phyloP scores from a whole-genome alignment of 1,140 invertebrate species.

The Drosophila rufa region DNA sequence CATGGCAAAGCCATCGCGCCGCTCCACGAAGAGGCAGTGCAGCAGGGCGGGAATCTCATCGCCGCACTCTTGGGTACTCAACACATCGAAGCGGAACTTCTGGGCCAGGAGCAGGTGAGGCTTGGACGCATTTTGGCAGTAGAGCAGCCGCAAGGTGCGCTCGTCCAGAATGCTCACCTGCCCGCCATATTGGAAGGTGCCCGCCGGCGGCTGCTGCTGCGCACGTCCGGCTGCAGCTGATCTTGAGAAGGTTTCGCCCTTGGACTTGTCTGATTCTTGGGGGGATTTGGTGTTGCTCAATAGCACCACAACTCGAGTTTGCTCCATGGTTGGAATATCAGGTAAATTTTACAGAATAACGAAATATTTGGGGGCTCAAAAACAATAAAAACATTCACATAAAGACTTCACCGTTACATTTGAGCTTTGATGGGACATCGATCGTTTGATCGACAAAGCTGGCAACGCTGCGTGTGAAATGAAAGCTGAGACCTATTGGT shows the following conservation, averaged over 20 bases:
- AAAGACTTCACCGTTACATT: conserved; percentile 12
- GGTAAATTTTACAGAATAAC: background rate
- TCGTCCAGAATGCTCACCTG: conserved; percentile 44
- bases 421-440: conserved; percentile 3
- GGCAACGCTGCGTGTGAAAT: background rate
- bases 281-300: conserved; percentile 1
- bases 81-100: conserved; percentile 43
- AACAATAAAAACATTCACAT: background rate
- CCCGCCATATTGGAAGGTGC: conserved; percentile 39
- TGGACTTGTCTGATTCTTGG: background rate
- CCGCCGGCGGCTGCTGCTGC: background rate
- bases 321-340: conserved; percentile 8
- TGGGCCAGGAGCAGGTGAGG: conserved; percentile 47
- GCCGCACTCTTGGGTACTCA: conserved; percentile 10
- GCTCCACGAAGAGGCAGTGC: conserved; percentile 32
- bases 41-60: conserved; percentile 35
- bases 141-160: conserved; percentile 35
- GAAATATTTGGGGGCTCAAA: background rate
- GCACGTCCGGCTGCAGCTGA: background rate
- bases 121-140: conserved; percentile 38
- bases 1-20: conserved; percentile 32
- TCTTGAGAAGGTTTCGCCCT: background rate
- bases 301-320: conserved; percentile 43
- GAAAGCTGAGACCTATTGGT: background rate
- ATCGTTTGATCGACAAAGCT: background rate